Evolutionary conservation across 2,113 vertebrate species (phyloP), one percentile per base, ranked within the genome.

Genomic region (Clarias batrachus): DNA sequence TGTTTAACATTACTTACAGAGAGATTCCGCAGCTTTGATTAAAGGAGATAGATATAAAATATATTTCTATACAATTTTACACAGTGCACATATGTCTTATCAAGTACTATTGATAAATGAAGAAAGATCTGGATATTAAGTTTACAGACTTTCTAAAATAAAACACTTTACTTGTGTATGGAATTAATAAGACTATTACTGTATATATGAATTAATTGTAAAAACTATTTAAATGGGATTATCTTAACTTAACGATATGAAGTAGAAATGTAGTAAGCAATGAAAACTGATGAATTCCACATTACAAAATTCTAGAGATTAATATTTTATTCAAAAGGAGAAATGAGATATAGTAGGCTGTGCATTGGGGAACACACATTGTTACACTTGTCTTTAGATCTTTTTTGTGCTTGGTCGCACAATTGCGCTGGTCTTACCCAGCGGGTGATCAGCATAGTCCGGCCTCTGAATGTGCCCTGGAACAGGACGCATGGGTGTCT

Each of bases 371-470:
- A 88, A 62, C 65, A n/a, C 37, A 25, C 4, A 71, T 79, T 5
- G 3, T 10, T 76, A 27, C 7, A 81, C 48, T 5, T 21, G 11
- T 11, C 59, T 56, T 63, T 37, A 33, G 41, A 41, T 70, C 23
- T 30, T 48, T 48, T 48, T 48, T 17, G 6, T 37, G 37, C 48
- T 62, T 62, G 56, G 27, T 66, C 21, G 73, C 68, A 14, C 82
- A 63, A 74, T 17, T 65, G 78, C 27, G 87, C 71, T 82, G 33
- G 78, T 90, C 87, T 96, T 97, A 99, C 98, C 98, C 96, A 98
- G 93, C 3, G 97, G 97, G 88, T 99, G 98, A 92, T 99, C 97
- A 59, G 98, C 97, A 93, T 99, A 99, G 94, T 99, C 98, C 0
- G 98, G 98, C 93, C 97, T 97, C 92, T 98, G 97, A 94, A 99